These are phyloP conservation scores for Tuta absoluta DNA, from an alignment of 2,888 invertebrate genomes.

Conservation along the genomic window DNA sequence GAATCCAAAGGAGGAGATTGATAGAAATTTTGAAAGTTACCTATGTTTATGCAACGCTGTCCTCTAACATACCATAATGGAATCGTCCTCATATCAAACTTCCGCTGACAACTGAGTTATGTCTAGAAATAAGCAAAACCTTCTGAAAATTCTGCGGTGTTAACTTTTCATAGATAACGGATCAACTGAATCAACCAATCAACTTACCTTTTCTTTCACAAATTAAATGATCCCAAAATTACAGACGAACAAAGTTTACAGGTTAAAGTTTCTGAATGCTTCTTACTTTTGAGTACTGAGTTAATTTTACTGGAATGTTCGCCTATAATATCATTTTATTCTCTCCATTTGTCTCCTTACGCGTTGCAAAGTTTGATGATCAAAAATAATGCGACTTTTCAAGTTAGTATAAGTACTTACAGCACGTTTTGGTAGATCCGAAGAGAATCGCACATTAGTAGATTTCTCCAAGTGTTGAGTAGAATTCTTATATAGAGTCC, in stretches of 20 bases:
- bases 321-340: neutral
- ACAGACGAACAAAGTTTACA: neutral
- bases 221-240: neutral
- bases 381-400: constrained; percentile 8
- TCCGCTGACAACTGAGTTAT: no score
- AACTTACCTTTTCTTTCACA: neutral
- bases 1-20: no score
- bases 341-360: neutral
- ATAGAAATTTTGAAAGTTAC: no score
- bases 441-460: no score
- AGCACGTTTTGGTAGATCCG: no score
- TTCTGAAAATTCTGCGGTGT: neutral
- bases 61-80: no score
- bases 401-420: neutral
- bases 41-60: no score
- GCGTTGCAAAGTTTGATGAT: constrained; percentile 16
- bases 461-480: no score
- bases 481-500: no score
- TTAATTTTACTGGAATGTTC: constrained; percentile 15
- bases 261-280: constrained; percentile 1
- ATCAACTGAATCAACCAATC: neutral
- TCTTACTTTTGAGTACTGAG: constrained; percentile 9
- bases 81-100: no score
- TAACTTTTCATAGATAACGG: no score
- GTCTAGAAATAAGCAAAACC: no score